These are phyloP conservation scores for Thaumatotibia leucotreta DNA, from an alignment of 1,140 invertebrate species.

Conservation along the genomic window DNA sequence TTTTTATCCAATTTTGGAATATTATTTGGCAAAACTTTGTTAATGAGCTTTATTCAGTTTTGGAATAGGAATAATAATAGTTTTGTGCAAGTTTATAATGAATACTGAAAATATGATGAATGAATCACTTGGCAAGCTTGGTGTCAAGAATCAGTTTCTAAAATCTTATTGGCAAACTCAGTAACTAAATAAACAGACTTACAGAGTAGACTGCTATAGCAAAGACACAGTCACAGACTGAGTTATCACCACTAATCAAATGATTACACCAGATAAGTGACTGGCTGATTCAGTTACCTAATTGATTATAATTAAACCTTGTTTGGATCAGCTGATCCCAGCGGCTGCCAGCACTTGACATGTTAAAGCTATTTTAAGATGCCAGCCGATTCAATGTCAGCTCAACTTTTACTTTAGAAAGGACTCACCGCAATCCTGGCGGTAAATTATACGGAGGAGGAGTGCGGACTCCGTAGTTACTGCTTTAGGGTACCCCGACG, in stretches of 20 bases:
- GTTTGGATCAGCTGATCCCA: slow-evolving; percentile 65
- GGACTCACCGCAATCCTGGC: slow-evolving; percentile 68
- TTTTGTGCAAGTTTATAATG: too few relatives aligned
- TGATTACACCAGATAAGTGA: slow-evolving; percentile 31
- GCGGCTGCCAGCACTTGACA: slow-evolving; percentile 66
- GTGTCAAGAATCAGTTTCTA: not conserved
- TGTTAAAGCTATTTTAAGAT: slow-evolving; percentile 74
- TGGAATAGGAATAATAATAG: too few relatives aligned
- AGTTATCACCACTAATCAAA: slow-evolving; percentile 25
- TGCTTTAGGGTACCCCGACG: slow-evolving; percentile 69
- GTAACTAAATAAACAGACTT: not conserved
- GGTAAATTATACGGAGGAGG: slow-evolving; percentile 69
- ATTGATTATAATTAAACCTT: slow-evolving; percentile 68
- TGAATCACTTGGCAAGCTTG: not conserved
- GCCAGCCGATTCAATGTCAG: slow-evolving; percentile 74
- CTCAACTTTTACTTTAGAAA: slow-evolving; percentile 17
- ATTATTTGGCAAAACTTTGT: too few relatives aligned
- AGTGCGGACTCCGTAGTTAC: slow-evolving; percentile 73
- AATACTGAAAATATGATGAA: not conserved
- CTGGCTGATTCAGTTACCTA: slow-evolving; percentile 58
- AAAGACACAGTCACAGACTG: not conserved
- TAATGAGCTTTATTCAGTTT: too few relatives aligned
- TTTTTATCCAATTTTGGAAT: too few relatives aligned
- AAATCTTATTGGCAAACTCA: not conserved
- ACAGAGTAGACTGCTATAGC: not conserved